Evolutionary conservation across 2,113 vertebrate species (phyloP).

Genomic region (Podarcis raffonei): DNA sequence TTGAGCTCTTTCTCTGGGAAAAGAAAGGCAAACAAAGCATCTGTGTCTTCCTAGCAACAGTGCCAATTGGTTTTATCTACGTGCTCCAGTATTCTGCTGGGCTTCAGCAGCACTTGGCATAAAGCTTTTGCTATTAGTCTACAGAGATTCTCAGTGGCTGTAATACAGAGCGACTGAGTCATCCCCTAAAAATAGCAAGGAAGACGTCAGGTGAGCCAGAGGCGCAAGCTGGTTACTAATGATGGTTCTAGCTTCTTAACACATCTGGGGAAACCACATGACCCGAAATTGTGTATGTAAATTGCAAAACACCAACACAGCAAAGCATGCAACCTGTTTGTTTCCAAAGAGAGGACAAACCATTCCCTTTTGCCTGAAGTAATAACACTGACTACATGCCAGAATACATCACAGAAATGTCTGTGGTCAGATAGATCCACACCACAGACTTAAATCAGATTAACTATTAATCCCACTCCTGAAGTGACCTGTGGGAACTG

Average conservation of each 20-base stretch:
- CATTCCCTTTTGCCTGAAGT: not conserved
- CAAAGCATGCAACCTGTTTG: not conserved
- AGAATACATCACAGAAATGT: not conserved
- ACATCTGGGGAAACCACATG: constrained; percentile 9
- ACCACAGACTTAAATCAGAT: not conserved
- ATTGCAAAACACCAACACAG: not conserved
- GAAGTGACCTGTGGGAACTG: not conserved
- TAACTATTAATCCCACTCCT: not conserved
- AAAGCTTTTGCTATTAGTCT: constrained; percentile 21
- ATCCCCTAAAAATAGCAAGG: constrained; percentile 66
- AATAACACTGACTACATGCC: not conserved
- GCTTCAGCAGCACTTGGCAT: constrained; percentile 18
- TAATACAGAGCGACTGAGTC: constrained; percentile 54
- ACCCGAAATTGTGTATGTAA: not conserved
- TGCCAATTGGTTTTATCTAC: constrained; percentile 5
- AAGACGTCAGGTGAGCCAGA: constrained; percentile 62
- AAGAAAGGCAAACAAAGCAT: not conserved
- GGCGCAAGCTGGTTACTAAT: constrained; percentile 41
- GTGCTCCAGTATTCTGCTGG: not conserved
- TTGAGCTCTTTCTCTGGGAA: not conserved
- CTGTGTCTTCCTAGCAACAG: not conserved
- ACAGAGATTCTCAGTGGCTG: constrained; percentile 32
- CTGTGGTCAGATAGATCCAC: not conserved
- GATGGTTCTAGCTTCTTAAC: constrained; percentile 6
- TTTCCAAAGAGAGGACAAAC: not conserved